Conservation (phyloP, 2,113 vertebrate species). For the pig (Sus scrofa) region DNA sequence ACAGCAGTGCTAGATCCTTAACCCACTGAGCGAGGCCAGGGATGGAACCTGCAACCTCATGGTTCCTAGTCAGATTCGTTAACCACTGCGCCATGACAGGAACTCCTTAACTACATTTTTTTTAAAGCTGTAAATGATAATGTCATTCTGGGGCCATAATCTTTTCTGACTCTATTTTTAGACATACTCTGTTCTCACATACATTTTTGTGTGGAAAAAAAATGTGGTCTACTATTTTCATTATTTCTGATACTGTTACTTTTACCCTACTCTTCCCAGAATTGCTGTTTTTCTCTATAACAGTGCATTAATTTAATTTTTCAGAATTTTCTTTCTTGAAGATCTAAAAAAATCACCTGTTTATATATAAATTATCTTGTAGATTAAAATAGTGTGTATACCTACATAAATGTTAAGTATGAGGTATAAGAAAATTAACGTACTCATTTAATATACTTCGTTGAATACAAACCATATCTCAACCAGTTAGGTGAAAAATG, state of each 20-base stretch:
- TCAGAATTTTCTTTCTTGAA: not conserved
- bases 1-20: no score
- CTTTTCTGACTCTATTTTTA: constrained; percentile 23
- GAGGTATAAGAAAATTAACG: not conserved
- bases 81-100: no score
- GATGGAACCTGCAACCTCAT: no score
- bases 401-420: constrained; percentile 6
- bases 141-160: not conserved
- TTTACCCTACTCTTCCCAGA: not conserved
- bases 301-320: constrained; percentile 28
- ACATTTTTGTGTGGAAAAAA: not conserved
- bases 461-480: not conserved
- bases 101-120: no score
- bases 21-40: no score
- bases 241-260: constrained; percentile 14
- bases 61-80: no score
- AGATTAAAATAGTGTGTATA: not conserved
- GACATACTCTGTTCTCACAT: not conserved
- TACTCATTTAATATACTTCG: constrained; percentile 2
- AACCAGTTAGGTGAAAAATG: not conserved
- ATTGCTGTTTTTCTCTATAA: not conserved
- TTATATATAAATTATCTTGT: constrained; percentile 22
- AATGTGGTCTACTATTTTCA: constrained; percentile 5
- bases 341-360: not conserved
- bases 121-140: not conserved